Conservation (phyloP, 2,113 vertebrate species). For the Cynocephalus volans region DNA sequence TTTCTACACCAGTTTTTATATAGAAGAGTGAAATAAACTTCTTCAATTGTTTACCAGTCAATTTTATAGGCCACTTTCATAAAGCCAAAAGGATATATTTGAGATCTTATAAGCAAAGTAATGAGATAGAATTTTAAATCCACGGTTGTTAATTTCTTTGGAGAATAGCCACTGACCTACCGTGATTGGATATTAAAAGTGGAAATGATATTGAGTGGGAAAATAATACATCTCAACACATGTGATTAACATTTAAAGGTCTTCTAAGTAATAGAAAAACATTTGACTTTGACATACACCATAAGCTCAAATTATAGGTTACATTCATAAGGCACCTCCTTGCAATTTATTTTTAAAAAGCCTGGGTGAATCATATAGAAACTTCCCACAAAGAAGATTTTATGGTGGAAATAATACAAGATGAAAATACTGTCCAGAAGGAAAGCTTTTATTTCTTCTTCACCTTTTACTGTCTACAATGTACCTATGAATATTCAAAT, state of each 20-base stretch:
- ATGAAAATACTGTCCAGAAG: not conserved
- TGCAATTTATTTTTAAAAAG: conserved; percentile 26
- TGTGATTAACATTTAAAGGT: conserved; percentile 44
- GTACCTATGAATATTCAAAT: not conserved
- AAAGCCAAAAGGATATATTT: not conserved
- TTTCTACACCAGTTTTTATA: conserved; percentile 42
- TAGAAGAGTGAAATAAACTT: conserved; percentile 2
- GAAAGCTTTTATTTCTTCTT: not conserved
- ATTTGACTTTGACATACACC: conserved; percentile 62
- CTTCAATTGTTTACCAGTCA: not conserved
- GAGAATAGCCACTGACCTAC: conserved; percentile 15
- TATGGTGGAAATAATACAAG: not conserved
- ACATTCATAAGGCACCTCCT: not conserved
- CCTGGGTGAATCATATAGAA: not conserved
- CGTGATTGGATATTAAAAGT: conserved; percentile 28
- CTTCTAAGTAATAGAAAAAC: conserved; percentile 41
- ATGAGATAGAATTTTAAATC: conserved; percentile 67
- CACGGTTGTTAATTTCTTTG: conserved; percentile 15
- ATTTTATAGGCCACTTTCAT: not conserved
- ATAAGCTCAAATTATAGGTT: conserved; percentile 53
- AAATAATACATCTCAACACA: conserved; percentile 67
- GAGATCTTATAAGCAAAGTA: conserved; percentile 25
- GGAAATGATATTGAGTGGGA: not conserved
- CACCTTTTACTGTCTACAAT: not conserved
- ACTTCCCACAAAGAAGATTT: not conserved